Evolutionary conservation across 2,113 vertebrate genomes (phyloP).

Genomic region (Terrapene triunguis): DNA sequence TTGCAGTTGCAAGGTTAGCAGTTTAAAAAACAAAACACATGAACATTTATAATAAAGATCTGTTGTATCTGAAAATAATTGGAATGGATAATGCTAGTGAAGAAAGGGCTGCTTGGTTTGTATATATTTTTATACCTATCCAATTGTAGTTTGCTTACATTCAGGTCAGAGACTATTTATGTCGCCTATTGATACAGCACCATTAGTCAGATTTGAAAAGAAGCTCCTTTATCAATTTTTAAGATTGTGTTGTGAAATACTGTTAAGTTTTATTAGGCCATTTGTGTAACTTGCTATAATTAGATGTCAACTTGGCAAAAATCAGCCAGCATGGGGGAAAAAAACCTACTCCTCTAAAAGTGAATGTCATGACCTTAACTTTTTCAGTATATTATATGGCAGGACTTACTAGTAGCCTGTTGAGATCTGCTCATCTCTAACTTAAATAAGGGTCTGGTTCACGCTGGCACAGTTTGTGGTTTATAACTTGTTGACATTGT

Average conservation of each 20-base stretch:
- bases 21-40: not conserved
- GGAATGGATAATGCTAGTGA: not conserved
- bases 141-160: not conserved
- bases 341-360: not conserved
- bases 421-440: not conserved
- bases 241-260: not conserved
- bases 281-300: not conserved
- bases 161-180: not conserved
- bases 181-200: not conserved
- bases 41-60: not conserved
- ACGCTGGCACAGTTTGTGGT: not conserved
- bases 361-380: constrained; percentile 1
- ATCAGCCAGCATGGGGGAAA: not conserved
- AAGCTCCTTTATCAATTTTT: not conserved
- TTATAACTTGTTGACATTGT: not conserved
- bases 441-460: not conserved
- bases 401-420: not conserved
- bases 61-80: not conserved
- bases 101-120: not conserved
- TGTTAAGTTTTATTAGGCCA: not conserved
- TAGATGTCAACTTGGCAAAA: not conserved
- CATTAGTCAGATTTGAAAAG: not conserved
- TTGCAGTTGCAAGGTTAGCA: not conserved
- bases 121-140: not conserved
- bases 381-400: not conserved